These are phyloP conservation scores for Papilio dardanus DNA, from an alignment of 1,140 invertebrate genomes.

Conservation along the genomic window DNA sequence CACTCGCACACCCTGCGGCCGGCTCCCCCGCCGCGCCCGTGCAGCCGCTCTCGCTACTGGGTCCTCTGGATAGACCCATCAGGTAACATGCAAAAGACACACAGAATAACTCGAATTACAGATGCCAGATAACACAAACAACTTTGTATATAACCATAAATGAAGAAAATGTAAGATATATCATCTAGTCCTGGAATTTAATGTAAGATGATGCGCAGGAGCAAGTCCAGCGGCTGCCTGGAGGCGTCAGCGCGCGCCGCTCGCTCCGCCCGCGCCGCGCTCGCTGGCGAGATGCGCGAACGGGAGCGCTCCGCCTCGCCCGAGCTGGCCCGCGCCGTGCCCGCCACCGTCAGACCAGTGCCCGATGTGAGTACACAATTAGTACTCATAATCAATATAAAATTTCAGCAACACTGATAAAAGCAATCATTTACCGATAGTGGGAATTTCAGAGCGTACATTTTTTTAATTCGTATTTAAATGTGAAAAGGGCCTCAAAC, in stretches of 20 bases:
- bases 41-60: slow-evolving; percentile 69
- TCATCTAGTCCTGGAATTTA: background rate
- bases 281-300: slow-evolving; percentile 69
- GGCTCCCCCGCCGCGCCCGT: slow-evolving; percentile 72
- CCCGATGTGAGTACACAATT: background rate
- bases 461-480: background rate
- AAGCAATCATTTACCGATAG: background rate
- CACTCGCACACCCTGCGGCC: slow-evolving; percentile 77
- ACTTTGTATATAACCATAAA: too few relatives aligned
- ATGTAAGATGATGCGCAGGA: slow-evolving; percentile 49
- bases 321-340: slow-evolving; percentile 49
- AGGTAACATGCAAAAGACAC: too few relatives aligned
- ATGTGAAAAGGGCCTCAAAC: background rate
- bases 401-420: too few relatives aligned
- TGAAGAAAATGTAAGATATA: background rate
- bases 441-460: background rate
- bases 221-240: slow-evolving; percentile 76
- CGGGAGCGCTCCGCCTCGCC: slow-evolving; percentile 64
- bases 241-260: slow-evolving; percentile 66
- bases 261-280: slow-evolving; percentile 53
- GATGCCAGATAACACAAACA: too few relatives aligned
- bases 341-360: slow-evolving; percentile 51
- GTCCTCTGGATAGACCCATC: slow-evolving; percentile 63
- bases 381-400: background rate
- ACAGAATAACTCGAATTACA: too few relatives aligned